Conservation (phyloP, 2,113 vertebrate genomes). For the Ictalurus furcatus region DNA sequence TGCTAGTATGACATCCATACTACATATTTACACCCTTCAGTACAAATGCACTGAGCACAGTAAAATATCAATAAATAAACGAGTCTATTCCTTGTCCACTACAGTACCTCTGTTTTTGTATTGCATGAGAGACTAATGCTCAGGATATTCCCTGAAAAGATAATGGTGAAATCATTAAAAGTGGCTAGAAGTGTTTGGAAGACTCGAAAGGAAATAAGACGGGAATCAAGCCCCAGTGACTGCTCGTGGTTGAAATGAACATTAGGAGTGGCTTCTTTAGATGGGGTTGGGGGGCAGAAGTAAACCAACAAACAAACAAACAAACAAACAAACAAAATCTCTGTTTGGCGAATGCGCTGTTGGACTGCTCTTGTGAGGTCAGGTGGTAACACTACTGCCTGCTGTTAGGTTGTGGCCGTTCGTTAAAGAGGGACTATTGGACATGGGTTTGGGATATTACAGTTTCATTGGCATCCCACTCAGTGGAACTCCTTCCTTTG, state of each 20-base stretch:
- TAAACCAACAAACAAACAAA: background rate
- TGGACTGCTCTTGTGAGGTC: slow-evolving; percentile 78
- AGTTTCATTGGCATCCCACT: slow-evolving; percentile 80
- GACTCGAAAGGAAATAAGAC: slow-evolving; percentile 85
- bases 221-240: slow-evolving; percentile 84
- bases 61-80: slow-evolving; percentile 65
- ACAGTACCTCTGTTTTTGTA: slow-evolving; percentile 85
- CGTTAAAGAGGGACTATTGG: slow-evolving; percentile 66
- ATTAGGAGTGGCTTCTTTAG: slow-evolving; percentile 75
- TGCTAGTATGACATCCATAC: slow-evolving; percentile 64
- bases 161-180: slow-evolving; percentile 71
- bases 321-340: slow-evolving; percentile 51
- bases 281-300: slow-evolving; percentile 16
- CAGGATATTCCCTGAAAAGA: slow-evolving; percentile 89
- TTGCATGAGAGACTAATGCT: slow-evolving; percentile 93
- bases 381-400: slow-evolving; percentile 74
- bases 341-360: slow-evolving; percentile 73
- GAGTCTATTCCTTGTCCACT: slow-evolving; percentile 69
- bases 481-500: slow-evolving; percentile 94
- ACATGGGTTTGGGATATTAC: slow-evolving; percentile 73
- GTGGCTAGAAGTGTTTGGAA: slow-evolving; percentile 83
- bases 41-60: slow-evolving; percentile 59
- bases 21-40: slow-evolving; percentile 87
- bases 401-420: slow-evolving; percentile 72
- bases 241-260: slow-evolving; percentile 82